Evolutionary conservation across 2,113 vertebrate genomes (phyloP).

Genomic region (Nasalis larvatus): DNA sequence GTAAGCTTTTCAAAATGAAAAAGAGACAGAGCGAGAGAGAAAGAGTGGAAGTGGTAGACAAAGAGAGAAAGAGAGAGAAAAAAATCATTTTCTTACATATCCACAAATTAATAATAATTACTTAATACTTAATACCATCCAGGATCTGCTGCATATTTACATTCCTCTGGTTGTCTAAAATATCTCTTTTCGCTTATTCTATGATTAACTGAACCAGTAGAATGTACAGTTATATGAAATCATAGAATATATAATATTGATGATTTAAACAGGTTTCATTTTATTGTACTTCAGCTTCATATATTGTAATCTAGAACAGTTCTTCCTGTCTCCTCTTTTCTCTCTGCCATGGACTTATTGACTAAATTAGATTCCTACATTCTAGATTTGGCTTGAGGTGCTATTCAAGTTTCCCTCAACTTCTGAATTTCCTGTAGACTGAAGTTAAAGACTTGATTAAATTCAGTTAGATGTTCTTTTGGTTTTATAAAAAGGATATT

Average conservation of each 20-base stretch:
- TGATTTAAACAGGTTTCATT: neutral
- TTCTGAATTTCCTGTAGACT: neutral
- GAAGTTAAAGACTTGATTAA: neutral
- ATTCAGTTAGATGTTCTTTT: neutral
- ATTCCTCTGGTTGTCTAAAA: neutral
- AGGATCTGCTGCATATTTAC: neutral
- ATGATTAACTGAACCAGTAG: too few relatives aligned
- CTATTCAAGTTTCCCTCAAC: neutral
- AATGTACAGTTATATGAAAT: too few relatives aligned
- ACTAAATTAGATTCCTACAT: neutral
- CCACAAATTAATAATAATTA: neutral
- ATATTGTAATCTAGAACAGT: neutral
- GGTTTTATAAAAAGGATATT: neutral
- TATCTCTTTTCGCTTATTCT: neutral
- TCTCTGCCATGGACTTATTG: neutral
- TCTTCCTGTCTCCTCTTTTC: neutral
- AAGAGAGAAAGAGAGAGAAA: neutral
- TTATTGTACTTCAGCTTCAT: neutral
- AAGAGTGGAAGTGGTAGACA: too few relatives aligned
- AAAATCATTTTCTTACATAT: neutral
- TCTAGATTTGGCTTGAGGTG: neutral
- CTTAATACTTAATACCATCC: neutral
- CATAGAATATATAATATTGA: neutral
- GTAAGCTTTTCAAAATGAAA: neutral
- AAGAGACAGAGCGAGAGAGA: too few relatives aligned